phyloP scores from a whole-genome alignment of 2,113 vertebrate genomes.

The Castor canadensis region DNA sequence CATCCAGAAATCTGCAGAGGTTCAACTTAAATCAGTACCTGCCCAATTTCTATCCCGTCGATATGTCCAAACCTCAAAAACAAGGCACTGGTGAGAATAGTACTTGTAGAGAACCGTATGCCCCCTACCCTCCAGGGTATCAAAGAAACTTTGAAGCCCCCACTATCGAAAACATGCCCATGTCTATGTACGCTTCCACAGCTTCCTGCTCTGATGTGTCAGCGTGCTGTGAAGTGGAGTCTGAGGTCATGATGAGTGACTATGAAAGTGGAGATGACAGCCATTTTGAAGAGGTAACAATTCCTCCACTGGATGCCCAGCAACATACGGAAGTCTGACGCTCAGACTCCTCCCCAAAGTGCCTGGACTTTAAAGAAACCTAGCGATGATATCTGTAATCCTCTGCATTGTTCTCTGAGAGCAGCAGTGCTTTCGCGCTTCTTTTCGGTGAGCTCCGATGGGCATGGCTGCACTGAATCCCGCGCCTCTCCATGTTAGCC shows the following conservation, averaged over 20 bases:
- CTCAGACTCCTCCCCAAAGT: conserved; percentile 91
- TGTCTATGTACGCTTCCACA: conserved; percentile 94
- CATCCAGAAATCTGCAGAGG: conserved; percentile 88
- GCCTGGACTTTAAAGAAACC: conserved; percentile 91
- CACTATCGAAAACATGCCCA: conserved; percentile 90
- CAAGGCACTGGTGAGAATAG: conserved; percentile 79
- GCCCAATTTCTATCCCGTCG: conserved; percentile 91
- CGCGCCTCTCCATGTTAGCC: conserved; percentile 73
- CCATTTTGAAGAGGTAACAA: conserved; percentile 90
- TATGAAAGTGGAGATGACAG: conserved; percentile 96
- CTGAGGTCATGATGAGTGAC: conserved; percentile 97
- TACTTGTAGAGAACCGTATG: conserved; percentile 86
- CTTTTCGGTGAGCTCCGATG: conserved; percentile 77
- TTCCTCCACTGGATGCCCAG: conserved; percentile 92
- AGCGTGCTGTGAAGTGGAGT: conserved; percentile 94
- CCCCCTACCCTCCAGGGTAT: conserved; percentile 87
- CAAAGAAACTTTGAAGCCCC: conserved; percentile 90
- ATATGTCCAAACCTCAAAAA: conserved; percentile 86
- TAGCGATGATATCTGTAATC: conserved; percentile 59
- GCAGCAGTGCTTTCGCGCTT: conserved; percentile 67
- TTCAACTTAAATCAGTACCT: conserved; percentile 95
- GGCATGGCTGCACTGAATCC: conserved; percentile 80
- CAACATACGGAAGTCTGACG: conserved; percentile 99
- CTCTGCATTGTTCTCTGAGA: conserved; percentile 62
- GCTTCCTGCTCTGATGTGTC: conserved; percentile 99